phyloP scores from a whole-genome alignment of 2,888 invertebrate species.

The Protonemura montana region DNA sequence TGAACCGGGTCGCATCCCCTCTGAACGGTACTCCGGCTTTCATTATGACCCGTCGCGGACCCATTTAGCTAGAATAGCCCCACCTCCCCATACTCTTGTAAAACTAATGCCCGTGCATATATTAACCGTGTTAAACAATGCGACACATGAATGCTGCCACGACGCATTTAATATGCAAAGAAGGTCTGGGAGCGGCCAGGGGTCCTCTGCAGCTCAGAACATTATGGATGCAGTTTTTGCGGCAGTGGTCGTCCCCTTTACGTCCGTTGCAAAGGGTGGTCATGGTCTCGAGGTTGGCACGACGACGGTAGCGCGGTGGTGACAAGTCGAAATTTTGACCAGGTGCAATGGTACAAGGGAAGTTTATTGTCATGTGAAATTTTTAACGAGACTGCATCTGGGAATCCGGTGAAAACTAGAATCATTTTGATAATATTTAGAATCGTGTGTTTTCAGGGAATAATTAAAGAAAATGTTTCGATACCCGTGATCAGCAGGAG shows the following conservation, averaged over 20 bases:
- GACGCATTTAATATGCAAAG: conserved; percentile 37
- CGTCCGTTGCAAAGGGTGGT: neutral
- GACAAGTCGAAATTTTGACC: neutral
- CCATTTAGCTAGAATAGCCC: conserved; percentile 1
- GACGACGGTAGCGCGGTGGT: too few species aligned
- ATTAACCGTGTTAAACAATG: conserved; percentile 36
- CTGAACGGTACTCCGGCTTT: neutral
- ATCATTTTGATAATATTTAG: too few species aligned
- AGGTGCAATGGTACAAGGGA: neutral
- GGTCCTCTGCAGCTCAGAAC: neutral
- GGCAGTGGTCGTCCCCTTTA: neutral
- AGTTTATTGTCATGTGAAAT: too few species aligned
- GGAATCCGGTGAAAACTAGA: too few species aligned
- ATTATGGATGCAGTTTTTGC: conserved; percentile 17
- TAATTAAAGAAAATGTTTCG: too few species aligned
- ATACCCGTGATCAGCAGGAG: too few species aligned
- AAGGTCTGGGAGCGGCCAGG: neutral
- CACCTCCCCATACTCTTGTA: neutral
- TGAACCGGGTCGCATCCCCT: conserved; percentile 19
- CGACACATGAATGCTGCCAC: neutral
- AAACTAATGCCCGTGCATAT: conserved; percentile 33
- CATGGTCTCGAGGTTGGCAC: too few species aligned
- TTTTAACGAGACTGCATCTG: too few species aligned
- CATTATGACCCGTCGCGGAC: neutral
- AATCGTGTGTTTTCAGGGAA: too few species aligned